Evolutionary conservation across 1,140 invertebrate genomes (phyloP).

Genomic region (Ericerus pela): DNA sequence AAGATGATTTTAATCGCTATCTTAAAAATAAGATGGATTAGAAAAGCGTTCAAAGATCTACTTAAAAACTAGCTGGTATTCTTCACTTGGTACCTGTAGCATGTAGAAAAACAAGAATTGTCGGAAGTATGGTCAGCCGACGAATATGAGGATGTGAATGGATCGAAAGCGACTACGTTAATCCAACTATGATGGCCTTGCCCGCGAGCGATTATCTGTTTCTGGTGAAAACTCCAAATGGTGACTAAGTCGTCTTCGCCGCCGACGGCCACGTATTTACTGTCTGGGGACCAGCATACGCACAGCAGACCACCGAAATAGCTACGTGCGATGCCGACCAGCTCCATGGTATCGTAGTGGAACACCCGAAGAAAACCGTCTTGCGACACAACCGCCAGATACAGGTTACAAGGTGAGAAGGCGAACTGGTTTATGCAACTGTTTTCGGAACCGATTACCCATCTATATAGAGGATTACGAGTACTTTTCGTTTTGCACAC

Average conservation of each 20-base stretch:
- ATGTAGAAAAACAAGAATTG: slow-evolving; percentile 30
- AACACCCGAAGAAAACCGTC: slow-evolving; percentile 94
- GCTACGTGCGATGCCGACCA: slow-evolving; percentile 75
- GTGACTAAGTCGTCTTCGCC: slow-evolving; percentile 98
- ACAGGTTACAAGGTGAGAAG: slow-evolving; percentile 86
- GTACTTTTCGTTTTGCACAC: slow-evolving; percentile 94
- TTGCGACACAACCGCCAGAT: slow-evolving; percentile 84
- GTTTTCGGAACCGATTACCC: slow-evolving; percentile 67
- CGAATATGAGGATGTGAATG: slow-evolving; percentile 54
- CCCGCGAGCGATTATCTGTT: slow-evolving; percentile 84
- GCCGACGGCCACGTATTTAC: slow-evolving; percentile 86
- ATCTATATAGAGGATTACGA: slow-evolving; percentile 83
- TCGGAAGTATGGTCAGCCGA: slow-evolving; percentile 31
- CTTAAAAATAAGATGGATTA: too few species aligned
- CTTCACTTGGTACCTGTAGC: too few species aligned
- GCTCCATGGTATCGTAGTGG: slow-evolving; percentile 92
- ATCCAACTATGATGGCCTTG: slow-evolving; percentile 95
- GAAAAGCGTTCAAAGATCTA: too few species aligned
- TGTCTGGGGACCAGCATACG: slow-evolving; percentile 96
- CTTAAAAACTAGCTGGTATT: too few species aligned
- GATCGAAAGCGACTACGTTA: slow-evolving; percentile 91
- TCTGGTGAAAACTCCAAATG: slow-evolving; percentile 88
- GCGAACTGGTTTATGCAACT: slow-evolving; percentile 91
- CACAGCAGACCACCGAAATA: slow-evolving; percentile 95
- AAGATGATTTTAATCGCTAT: too few species aligned